These are phyloP conservation scores for Sicus ferrugineus DNA, from an alignment of 2,888 invertebrate genomes.

Conservation along the genomic window DNA sequence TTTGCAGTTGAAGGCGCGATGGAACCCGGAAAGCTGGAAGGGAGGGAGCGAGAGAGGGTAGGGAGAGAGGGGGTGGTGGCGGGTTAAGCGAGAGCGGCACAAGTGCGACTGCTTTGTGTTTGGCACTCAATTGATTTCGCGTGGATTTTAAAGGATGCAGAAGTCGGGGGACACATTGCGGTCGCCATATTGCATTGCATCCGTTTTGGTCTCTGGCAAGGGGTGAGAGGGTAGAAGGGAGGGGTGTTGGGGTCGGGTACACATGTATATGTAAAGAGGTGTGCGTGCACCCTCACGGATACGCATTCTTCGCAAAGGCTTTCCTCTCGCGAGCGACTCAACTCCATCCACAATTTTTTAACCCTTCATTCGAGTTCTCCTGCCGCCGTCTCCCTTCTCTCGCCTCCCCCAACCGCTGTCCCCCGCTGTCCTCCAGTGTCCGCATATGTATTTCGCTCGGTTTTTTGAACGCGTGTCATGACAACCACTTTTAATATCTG, in stretches of 20 bases:
- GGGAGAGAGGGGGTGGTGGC: too few species aligned
- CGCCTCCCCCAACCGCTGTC: neutral
- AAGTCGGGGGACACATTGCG: too few species aligned
- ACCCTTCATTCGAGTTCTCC: neutral
- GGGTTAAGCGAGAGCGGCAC: too few species aligned
- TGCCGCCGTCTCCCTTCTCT: neutral
- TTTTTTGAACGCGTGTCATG: too few species aligned
- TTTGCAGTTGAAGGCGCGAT: neutral
- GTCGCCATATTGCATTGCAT: neutral
- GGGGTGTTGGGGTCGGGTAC: neutral
- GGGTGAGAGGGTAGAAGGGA: neutral
- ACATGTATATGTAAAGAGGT: too few species aligned
- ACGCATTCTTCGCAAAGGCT: too few species aligned
- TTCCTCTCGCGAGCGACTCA: too few species aligned
- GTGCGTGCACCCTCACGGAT: too few species aligned
- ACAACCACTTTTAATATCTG: neutral
- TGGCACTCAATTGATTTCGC: conserved; percentile 7
- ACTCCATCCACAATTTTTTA: too few species aligned
- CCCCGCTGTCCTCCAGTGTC: too few species aligned
- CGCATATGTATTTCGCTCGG: neutral
- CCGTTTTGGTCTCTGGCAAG: neutral
- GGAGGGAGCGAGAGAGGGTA: neutral
- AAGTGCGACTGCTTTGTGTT: neutral
- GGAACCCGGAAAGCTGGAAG: neutral
- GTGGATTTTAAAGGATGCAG: neutral